These are phyloP conservation scores for Malurus splendens DNA, from an alignment of 2,797 vertebrate genomes.

Conservation along the genomic window DNA sequence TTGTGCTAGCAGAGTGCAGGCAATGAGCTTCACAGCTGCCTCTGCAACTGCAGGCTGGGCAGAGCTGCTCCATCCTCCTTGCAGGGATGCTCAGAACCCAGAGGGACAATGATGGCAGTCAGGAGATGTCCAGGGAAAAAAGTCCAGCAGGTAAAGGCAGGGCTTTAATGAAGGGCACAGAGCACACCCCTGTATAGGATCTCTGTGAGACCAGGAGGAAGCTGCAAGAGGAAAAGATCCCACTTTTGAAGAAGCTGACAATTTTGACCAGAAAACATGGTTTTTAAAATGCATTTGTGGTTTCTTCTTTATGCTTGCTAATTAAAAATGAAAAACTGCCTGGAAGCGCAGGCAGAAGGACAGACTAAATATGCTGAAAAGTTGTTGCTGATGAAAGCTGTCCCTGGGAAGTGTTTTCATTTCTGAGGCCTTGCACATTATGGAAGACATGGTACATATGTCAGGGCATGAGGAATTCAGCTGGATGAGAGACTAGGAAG, in stretches of 20 bases:
- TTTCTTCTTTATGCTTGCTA: neutral
- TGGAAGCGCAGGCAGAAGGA: neutral
- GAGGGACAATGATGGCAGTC: neutral
- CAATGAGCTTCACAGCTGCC: slow-evolving; percentile 17
- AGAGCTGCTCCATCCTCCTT: neutral
- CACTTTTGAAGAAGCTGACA: neutral
- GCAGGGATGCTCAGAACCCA: neutral
- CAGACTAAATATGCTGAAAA: neutral
- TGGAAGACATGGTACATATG: neutral
- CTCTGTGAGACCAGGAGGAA: neutral
- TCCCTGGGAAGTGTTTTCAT: neutral
- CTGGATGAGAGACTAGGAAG: neutral
- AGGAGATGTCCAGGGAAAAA: neutral
- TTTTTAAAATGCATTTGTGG: neutral
- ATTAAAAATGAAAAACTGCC: neutral
- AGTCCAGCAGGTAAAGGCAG: neutral
- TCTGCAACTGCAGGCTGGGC: neutral
- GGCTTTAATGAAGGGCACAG: neutral
- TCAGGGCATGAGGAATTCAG: slow-evolving; percentile 13
- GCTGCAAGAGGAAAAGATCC: neutral
- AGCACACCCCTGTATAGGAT: neutral
- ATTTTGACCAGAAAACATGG: neutral
- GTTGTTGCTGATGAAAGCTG: neutral
- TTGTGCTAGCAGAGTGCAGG: neutral
- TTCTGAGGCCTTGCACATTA: neutral